Evolutionary conservation across 1,140 invertebrate genomes (phyloP).

Genomic region (Atta colombica): DNA sequence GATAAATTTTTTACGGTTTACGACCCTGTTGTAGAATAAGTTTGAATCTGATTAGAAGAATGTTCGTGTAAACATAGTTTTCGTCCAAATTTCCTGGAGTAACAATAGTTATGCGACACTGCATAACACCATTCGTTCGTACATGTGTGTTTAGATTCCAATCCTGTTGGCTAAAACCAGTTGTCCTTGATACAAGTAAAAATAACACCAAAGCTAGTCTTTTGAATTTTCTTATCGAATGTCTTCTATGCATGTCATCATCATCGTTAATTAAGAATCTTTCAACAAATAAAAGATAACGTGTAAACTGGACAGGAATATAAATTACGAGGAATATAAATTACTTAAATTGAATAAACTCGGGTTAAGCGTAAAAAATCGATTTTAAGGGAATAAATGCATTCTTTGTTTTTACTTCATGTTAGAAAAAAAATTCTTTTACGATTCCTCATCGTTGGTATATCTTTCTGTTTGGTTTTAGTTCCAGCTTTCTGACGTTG

Average conservation of each 20-base stretch:
- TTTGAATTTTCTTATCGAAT: neutral
- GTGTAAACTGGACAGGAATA: neutral
- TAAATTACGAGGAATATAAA: neutral
- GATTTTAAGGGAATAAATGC: neutral
- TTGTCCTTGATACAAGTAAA: neutral
- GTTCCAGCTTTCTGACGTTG: neutral
- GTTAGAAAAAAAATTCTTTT: neutral
- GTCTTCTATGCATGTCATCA: neutral
- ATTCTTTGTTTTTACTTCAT: neutral
- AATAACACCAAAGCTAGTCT: neutral
- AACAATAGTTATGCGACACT: no score
- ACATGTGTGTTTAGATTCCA: no score
- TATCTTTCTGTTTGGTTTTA: neutral
- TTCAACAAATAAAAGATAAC: slow-evolving; percentile 28
- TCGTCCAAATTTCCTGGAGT: no score
- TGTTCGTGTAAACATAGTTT: no score
- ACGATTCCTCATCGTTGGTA: neutral
- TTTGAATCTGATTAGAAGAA: no score
- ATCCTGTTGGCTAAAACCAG: no score
- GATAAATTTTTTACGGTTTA: no score
- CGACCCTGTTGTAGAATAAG: no score
- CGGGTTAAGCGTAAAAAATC: neutral
- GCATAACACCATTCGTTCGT: no score
- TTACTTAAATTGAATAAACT: neutral
- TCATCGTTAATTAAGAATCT: neutral